Percentiles rank a stretch among this genome's conserved stretches.
These are phyloP conservation scores for Nannospalax galili DNA, from an alignment of 2,113 vertebrate species.

Conservation along the genomic window DNA sequence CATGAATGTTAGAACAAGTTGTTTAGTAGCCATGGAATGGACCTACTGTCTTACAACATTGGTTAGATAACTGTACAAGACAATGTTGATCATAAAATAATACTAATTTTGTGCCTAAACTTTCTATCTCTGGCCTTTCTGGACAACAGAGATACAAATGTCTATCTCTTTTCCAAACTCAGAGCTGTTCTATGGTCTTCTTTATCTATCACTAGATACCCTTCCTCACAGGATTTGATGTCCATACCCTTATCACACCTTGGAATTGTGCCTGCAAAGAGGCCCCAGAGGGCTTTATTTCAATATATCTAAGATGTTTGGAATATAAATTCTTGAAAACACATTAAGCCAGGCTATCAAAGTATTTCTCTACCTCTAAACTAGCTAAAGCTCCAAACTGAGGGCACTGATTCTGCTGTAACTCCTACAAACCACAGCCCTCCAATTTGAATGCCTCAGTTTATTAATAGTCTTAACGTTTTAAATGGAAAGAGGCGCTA, in stretches of 20 bases:
- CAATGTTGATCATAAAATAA: slow-evolving; percentile 5
- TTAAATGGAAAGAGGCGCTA: background rate
- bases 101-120: background rate
- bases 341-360: background rate
- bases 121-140: background rate
- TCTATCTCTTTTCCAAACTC: background rate
- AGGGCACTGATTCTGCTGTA: background rate
- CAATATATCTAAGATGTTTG: background rate
- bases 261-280: background rate
- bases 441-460: background rate
- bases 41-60: background rate
- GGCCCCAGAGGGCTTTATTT: background rate
- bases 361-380: background rate
- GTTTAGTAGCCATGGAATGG: background rate
- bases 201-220: background rate
- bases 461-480: background rate
- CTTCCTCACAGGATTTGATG: background rate
- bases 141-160: background rate
- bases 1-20: slow-evolving; percentile 1
- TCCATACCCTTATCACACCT: background rate
- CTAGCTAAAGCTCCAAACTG: background rate
- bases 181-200: background rate
- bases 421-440: background rate
- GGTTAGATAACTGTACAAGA: background rate
- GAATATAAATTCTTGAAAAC: background rate